These are phyloP conservation scores for Ifrita kowaldi DNA, from an alignment of 2,113 vertebrate genomes.

Conservation along the genomic window DNA sequence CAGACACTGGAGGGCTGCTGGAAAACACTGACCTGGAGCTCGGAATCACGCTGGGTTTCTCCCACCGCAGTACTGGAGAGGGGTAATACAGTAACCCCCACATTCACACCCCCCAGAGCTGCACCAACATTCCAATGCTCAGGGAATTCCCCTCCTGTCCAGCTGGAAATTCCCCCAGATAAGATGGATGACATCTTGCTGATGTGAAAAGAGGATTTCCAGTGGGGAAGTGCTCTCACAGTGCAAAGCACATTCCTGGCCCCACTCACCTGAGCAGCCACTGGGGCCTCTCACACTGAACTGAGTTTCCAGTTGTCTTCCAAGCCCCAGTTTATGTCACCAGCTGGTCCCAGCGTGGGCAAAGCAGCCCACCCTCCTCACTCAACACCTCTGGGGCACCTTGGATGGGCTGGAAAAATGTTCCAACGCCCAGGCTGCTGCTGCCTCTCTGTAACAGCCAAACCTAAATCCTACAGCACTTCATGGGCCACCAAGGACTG, in stretches of 20 bases:
- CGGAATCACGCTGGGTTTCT: not conserved
- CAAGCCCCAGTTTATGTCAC: not conserved
- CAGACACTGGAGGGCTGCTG: not conserved
- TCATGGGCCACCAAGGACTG: not conserved
- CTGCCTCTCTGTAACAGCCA: not conserved
- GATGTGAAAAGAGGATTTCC: not conserved
- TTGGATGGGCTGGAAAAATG: not conserved
- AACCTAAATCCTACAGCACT: rapidly evolving
- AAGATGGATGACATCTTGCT: not conserved
- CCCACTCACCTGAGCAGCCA: not conserved
- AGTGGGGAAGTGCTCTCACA: not conserved
- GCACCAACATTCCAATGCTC: not conserved
- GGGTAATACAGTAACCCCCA: not conserved
- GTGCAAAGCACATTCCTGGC: not conserved
- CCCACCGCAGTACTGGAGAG: not conserved
- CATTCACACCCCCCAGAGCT: not conserved
- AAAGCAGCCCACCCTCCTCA: not conserved
- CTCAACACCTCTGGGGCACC: not conserved
- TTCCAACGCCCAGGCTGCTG: rapidly evolving
- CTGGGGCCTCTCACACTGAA: not conserved
- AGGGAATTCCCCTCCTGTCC: not conserved
- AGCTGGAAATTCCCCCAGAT: not conserved
- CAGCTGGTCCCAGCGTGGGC: rapidly evolving
- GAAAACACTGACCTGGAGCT: not conserved
- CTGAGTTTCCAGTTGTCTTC: not conserved